Evolutionary conservation across 2,888 invertebrate species (phyloP), one percentile per base, ranked within the genome.

Genomic region (Drosophila rellima): DNA sequence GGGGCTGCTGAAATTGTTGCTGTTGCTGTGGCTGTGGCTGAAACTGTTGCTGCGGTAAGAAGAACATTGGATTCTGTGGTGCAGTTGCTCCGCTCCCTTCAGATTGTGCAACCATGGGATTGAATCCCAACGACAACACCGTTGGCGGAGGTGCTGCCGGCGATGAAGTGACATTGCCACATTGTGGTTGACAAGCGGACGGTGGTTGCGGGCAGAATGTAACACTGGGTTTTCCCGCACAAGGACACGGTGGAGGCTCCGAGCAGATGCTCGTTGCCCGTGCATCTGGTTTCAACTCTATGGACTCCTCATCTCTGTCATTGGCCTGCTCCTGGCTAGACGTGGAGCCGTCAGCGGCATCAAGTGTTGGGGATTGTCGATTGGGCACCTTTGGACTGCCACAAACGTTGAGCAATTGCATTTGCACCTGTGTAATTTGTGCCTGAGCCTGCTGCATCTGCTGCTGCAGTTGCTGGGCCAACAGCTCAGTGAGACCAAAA

Each of bases 391-490:
- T 40, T 4, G 40, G 20, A 7, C 57, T 10, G 1, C 33, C 52
- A 39, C 74, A 84, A 10, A 57, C 70, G 5, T 35, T 59, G 7
- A 68, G 40, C 8, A 82, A 35, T 26, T 82, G 83, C 18, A 64
- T 44, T 23, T 82, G 82, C 15, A 86, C 52, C 11, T 86, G 69
- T 0, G 77, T 64, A 10, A 89, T 87, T 56, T 89, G 78, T 7
- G 51, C 60, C 48, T 80, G 88, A 1, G 85, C 82, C 47, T 61
- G 62, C 18, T 73, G 52, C 82, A 87, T 83, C 31, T 89, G 70
- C 1, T 61, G 52, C 23, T 74, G 74, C 15, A 82, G 52, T 51
- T 87, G 88, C 37, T 81, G 78, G 11, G 88, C 82, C 31, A 82
- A 17, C 15, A 67, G 23, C 3, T 81, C 82, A 1, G 82, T 78